Percentiles rank a stretch among this genome's conserved stretches.
phyloP scores from a whole-genome alignment of 2,113 vertebrate species.

The Enhydra lutris region DNA sequence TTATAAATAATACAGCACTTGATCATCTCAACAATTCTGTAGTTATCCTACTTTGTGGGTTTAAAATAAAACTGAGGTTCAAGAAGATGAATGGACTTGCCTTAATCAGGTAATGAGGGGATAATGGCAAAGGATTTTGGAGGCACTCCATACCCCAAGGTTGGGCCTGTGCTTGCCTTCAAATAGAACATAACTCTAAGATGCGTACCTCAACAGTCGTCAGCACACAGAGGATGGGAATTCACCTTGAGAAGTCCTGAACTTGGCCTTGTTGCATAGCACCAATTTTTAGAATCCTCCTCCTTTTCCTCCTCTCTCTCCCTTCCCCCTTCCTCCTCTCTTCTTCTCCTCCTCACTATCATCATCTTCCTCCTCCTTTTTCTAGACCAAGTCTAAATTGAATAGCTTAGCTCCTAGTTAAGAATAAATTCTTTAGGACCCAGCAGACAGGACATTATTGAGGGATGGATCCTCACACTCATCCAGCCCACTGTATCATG shows the following conservation, averaged over 20 bases:
- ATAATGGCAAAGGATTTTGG: neutral
- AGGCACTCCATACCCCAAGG: neutral
- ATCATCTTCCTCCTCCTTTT: neutral
- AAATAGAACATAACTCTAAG: neutral
- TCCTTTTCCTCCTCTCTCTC: accelerated
- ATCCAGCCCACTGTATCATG: accelerated
- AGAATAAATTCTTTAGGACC: neutral
- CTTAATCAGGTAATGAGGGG: neutral
- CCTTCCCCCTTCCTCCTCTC: neutral
- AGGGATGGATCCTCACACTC: neutral
- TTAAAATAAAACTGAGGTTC: neutral
- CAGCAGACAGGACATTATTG: neutral
- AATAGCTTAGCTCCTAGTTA: neutral
- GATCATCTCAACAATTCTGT: neutral
- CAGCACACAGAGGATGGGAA: neutral
- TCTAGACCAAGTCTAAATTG: neutral
- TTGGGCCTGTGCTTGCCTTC: neutral
- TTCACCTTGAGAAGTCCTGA: neutral
- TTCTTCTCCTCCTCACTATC: neutral
- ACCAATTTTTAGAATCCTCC: neutral
- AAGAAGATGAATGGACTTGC: neutral
- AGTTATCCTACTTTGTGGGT: neutral
- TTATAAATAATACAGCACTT: neutral
- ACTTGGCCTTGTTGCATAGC: neutral
- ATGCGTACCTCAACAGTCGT: neutral